Base-by-base conservation (phyloP, 2,113 vertebrate species). In the Oreochromis niloticus region DNA sequence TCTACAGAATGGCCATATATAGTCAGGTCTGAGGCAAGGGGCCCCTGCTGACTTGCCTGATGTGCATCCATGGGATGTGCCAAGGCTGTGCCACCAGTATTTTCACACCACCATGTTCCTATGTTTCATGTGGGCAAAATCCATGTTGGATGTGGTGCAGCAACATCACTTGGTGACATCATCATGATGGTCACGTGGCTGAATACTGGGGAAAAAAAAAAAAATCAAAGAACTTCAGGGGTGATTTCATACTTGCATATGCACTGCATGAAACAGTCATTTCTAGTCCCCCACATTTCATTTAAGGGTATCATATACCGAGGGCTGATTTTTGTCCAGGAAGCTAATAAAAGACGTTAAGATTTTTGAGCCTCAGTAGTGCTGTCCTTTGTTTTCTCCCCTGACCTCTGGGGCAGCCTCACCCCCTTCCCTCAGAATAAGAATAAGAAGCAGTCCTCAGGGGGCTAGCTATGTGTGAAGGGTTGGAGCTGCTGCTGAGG, bases 1-100 rank as follows among this genome's bases (percentile, higher is more conserved):
- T 89, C 81, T 79, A 80, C 84, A 87, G 61, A 83, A 83, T 24
- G 39, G 41, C 93, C 91, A 71, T 90, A 94, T 92, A 92, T 89
- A 94, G 93, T 86, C 93, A 89, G 83, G 36, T 61, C 71, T 30
- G 80, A 83, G 59, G 83, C 86, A 0, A 9, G 39, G 85, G 55
- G 59, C 52, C 43, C 82, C 82, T 4, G 32, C 57, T 84, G 89
- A 88, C 39, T 84, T 75, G 59, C 17, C 43, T 87, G 85, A 80
- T 80, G 22, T 91, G 85, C 81, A 80, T 91, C 86, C 75, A 36
- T 3, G 9, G 59, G 83, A n/a, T 10, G n/a, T 86, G 87, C 80
- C 85, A 75, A 52, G 36, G 32, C 59, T 46, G 81, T 82, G 83
- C 81, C 79, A 73, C 55, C 59, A 34, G 2, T 68, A 7, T 80